Conservation (phyloP, 2,888 invertebrate species). For the Himalopsyche anomala region DNA sequence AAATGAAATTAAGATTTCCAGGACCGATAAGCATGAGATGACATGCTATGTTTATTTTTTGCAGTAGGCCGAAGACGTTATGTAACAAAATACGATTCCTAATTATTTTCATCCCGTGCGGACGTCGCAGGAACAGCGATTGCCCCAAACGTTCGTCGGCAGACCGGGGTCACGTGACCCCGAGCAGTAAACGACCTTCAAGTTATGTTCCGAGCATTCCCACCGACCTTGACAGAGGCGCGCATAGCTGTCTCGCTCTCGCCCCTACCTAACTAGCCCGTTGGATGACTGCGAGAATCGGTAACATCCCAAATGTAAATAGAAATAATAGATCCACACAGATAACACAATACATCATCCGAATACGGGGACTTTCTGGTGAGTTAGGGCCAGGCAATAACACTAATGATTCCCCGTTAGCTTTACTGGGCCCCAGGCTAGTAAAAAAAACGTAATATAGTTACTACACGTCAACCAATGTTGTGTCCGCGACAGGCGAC, state of each 20-base stretch:
- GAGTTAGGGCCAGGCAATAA: background rate
- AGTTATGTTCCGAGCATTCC: conserved; percentile 71
- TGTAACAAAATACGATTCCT: background rate
- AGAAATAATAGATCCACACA: conserved; percentile 2
- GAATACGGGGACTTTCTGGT: background rate
- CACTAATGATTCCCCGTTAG: conserved; percentile 25
- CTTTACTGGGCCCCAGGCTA: background rate
- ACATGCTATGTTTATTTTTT: too few relatives aligned
- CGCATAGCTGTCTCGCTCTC: conserved; percentile 67
- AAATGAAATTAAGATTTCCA: too few relatives aligned
- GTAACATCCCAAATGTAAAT: conserved; percentile 33
- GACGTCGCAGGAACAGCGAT: conserved; percentile 36
- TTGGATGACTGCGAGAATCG: conserved; percentile 68
- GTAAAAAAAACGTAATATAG: conserved; percentile 42
- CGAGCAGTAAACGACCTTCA: conserved; percentile 76
- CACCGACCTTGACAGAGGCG: conserved; percentile 64
- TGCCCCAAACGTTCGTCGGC: conserved; percentile 60
- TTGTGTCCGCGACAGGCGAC: conserved; percentile 46
- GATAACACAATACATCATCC: background rate
- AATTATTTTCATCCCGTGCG: conserved; percentile 41
- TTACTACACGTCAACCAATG: conserved; percentile 39
- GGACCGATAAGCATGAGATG: too few relatives aligned
- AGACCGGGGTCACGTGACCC: conserved; percentile 71
- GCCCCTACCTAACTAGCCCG: conserved; percentile 67
- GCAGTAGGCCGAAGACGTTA: background rate